phyloP scores from a whole-genome alignment of 2,888 invertebrate species.

The Drosophila neonasuta region DNA sequence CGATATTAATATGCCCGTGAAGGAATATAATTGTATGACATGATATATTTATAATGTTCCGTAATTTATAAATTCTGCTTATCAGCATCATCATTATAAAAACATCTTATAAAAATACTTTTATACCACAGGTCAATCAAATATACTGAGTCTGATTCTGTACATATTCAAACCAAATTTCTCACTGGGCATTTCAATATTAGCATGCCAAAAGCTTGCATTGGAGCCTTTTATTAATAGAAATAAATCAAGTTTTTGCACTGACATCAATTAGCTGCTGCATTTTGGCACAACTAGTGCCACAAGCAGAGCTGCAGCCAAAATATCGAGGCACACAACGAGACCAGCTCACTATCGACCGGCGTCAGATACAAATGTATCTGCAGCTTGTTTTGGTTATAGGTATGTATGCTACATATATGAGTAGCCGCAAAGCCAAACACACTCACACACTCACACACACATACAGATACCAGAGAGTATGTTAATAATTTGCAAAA shows the following conservation, averaged over 20 bases:
- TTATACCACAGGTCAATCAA: no score
- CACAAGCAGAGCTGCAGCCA: constrained; percentile 20
- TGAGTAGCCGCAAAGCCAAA: constrained; percentile 36
- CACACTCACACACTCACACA: constrained; percentile 20
- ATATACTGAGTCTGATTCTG: no score
- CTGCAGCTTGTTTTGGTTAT: constrained; percentile 42
- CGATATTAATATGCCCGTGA: no score
- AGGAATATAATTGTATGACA: no score
- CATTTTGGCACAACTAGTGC: constrained; percentile 36
- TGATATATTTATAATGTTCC: no score
- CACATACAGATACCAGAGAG: constrained; percentile 6
- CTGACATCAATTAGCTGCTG: constrained; percentile 76
- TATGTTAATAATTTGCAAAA: constrained; percentile 79
- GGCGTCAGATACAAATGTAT: constrained; percentile 74
- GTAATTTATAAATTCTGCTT: no score
- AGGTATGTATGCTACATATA: constrained; percentile 27
- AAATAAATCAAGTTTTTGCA: constrained; percentile 77
- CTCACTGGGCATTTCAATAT: constrained; percentile 30
- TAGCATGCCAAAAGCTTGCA: constrained; percentile 49
- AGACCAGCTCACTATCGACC: constrained; percentile 41
- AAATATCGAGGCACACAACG: neutral
- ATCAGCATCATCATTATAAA: no score
- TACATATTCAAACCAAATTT: constrained; percentile 32
- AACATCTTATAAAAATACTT: no score
- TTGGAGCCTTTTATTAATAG: constrained; percentile 71